Conservation (phyloP, 2,888 invertebrate genomes). For the Lasioglossum oenotherae region DNA sequence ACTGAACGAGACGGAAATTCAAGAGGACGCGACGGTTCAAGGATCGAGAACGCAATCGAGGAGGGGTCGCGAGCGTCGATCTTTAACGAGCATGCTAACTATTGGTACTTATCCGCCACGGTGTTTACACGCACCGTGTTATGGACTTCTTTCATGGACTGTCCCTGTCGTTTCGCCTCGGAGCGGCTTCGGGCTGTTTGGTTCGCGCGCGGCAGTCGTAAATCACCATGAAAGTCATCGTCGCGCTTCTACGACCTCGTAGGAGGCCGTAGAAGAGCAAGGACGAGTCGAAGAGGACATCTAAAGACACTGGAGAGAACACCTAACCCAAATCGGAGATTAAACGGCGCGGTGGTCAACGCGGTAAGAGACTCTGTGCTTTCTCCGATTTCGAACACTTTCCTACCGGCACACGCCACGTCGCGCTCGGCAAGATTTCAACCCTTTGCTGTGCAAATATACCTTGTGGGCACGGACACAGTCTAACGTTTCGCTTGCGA, state of each 20-base stretch:
- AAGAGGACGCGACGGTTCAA: constrained; percentile 9
- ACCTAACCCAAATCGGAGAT: neutral
- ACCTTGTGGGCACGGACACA: neutral
- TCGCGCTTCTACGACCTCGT: constrained; percentile 49
- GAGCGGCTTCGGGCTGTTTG: constrained; percentile 41
- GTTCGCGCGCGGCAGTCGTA: constrained; percentile 57
- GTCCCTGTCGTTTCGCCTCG: constrained; percentile 53
- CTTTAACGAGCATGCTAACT: constrained; percentile 69
- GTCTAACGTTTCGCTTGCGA: neutral
- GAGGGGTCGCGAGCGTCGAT: constrained; percentile 40
- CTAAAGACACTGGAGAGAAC: neutral
- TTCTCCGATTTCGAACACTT: neutral
- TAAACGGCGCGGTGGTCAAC: neutral
- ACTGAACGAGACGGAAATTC: neutral
- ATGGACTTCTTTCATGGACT: constrained; percentile 62
- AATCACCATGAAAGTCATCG: constrained; percentile 66
- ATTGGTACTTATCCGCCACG: constrained; percentile 64
- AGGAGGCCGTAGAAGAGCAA: constrained; percentile 18
- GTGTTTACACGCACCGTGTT: constrained; percentile 68
- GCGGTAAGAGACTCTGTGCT: neutral
- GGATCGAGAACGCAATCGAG: neutral
- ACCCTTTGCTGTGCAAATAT: constrained; percentile 11
- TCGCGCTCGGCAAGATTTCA: neutral
- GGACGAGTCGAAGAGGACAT: constrained; percentile 5
- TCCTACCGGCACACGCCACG: neutral